Evolutionary conservation across 2,113 vertebrate species (phyloP), one percentile per base, ranked within the genome.

Genomic region (Pollimyrus isidori): DNA sequence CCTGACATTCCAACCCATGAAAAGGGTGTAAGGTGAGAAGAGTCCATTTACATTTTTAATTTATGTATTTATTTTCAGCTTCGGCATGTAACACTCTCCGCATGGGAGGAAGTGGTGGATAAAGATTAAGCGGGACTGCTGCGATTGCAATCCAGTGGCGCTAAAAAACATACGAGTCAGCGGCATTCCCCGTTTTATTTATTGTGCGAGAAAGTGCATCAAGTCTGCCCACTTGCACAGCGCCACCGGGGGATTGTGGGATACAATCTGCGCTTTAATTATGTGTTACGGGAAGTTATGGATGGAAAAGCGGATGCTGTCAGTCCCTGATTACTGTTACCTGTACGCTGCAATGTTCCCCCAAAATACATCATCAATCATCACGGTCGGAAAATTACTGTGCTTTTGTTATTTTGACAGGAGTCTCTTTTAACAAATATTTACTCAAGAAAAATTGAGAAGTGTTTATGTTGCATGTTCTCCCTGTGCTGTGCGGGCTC

Each of bases 41-140:
- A 87, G 73, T 42, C 73, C 73, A 80, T 80, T 80, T 80, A 19
- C 73, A 80, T 69, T 69, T 69, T 69, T 65, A 48, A 88, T 48
- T 88, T 73, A 69, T 88, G 62, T 73, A 48, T 42, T 87, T 87
- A 62, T 46, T 87, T 21, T 65, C 87, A 87, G 87, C 30, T n/a
- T 26, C n/a, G 7, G 13, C 53, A 42, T 73, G 62, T 87, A 26
- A 69, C 35, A 49, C 21, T 88, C 58, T 88, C 87, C 62, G 49
- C 87, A 45, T 23, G 87, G 87, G 87, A 73, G 58, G 45, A 26
- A 26, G 87, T 19, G 45, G 30, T 11, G 58, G 87, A 73, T 69
- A 49, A 88, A 88, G 87, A 88, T 88, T 88, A 69, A 88, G 62
- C 56, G 35, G 45, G 62, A 45, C 23, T 48, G 58, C 58, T 69